Base-by-base conservation (phyloP, 2,888 invertebrate genomes). In the Meloe dianella region DNA sequence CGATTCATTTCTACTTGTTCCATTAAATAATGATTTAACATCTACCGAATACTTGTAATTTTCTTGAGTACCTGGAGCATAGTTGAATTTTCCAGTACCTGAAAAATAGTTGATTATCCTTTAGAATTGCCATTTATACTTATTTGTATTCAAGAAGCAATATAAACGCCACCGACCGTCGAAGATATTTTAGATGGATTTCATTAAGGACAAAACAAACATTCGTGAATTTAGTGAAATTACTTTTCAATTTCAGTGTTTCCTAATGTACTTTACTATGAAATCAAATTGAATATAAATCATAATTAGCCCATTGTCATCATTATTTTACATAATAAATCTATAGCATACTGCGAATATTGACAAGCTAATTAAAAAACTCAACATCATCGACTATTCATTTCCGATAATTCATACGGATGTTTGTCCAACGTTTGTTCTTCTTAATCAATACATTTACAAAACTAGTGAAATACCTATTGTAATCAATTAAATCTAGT, bases 1-100 rank as follows among this genome's bases (percentile, higher is more conserved):
- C 0, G 93, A 93, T 57, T 89, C 89, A 74, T 92, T 92, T 75
- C 88, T 89, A 73, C 90, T 91, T 2, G 90, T 90, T 0, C 91
- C 91, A 68, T 81, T 80, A 74, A 92, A 92, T 76, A 90, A 88
- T 0, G 91, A 90, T 67, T 87, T 89, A n/a, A 92, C 87, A 74
- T 91, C 88, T 9, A 92, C 88, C 74, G 87, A 87, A 79, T 94
- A 94, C 59, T 89, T 87, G 83, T 94, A 94, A 76, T 87, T 86
- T 80, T 93, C 92, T 63, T 86, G 85, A 12, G 86, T 80, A 60
- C 86, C 87, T 63, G 87, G 81, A 30, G 84, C 80, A 80, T 91
- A 91, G 75, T 86, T 88, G 81, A 91, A 91, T 79, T 91, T 91
- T 61, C 84, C 85, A 2, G 85, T 84, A 58, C 82, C 87, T 86